Evolutionary conservation across 2,113 vertebrate genomes (phyloP).

Genomic region (Callaeas wilsoni): DNA sequence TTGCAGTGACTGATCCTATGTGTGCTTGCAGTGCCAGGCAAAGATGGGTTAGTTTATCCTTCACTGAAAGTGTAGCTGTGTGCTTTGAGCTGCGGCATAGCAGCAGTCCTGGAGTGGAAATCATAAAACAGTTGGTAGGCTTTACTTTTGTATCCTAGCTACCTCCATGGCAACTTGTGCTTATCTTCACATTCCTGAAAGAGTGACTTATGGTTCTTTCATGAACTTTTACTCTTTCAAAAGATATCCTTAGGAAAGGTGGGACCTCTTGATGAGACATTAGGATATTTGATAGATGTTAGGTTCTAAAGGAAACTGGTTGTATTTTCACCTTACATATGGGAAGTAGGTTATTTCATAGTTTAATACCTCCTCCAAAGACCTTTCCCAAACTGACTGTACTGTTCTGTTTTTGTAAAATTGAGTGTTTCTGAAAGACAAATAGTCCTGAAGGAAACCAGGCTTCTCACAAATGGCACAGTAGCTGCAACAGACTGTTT

Average conservation of each 20-base stretch:
- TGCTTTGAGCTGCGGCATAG: background rate
- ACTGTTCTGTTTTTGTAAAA: background rate
- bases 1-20: background rate
- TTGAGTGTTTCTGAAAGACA: background rate
- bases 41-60: background rate
- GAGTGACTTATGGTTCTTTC: background rate
- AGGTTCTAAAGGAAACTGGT: background rate
- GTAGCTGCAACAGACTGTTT: background rate
- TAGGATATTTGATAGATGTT: background rate
- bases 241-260: background rate
- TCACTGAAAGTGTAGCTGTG: background rate
- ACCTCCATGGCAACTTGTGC: background rate
- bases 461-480: background rate
- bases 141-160: background rate
- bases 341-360: background rate
- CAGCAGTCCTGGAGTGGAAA: background rate
- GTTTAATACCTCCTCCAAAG: background rate
- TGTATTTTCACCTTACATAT: background rate
- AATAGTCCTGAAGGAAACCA: background rate
- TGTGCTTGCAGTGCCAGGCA: background rate
- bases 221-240: background rate
- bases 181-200: background rate
- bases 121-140: background rate
- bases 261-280: background rate
- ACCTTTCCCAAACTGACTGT: background rate